Evolutionary conservation across 2,113 vertebrate species (phyloP), one percentile per base, ranked within the genome.

Genomic region (Bos javanicus): DNA sequence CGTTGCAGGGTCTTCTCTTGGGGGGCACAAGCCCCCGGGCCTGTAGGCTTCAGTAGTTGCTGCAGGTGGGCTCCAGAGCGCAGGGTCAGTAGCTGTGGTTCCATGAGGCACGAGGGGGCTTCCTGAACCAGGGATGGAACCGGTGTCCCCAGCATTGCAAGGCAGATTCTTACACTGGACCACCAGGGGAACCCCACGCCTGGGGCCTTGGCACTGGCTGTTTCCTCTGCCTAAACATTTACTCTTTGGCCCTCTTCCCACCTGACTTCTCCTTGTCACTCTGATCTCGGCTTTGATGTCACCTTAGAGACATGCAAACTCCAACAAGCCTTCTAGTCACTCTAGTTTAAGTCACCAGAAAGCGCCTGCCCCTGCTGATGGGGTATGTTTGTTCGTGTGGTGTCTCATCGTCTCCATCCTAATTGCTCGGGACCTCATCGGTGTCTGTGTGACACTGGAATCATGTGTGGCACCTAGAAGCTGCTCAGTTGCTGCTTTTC

Each of bases 111-210:
- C 1, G 0, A 43, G 23, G 21, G 11, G 23, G n/a, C 71, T 14
- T 76, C 36, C 36, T 14, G 36, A 43, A 43, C 71, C 36, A 43
- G 36, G 23, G 71, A 14, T 14, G 71, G 11, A 76, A 43, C 23
- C 1, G 0, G 36, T 76, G 10, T 76, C 36, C 36, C 23, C 0
- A 0, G 12, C 11, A 26, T 7, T 25, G 71, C 23, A 43, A 71
- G 36, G 36, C 71, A 43, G 71, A 76, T 43, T 14, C 71, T 43
- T 43, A 76, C 36, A 43, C 23, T 43, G 71, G 36, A 12, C 71
- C 36, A 76, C 36, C 71, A 43, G 71, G 23, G 36, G 14, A 76
- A 43, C 36, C 11, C 71, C 71, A 23, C 3, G 3, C 71, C 12
- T 43, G 36, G 19, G 16, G 57, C 71, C 67, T 91, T 36, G 19